A percentile compares a stretch with the other conserved stretches of the same genome.
These are phyloP conservation scores for Thinocorus orbignyianus DNA, from an alignment of 2,113 vertebrate species.

Conservation along the genomic window DNA sequence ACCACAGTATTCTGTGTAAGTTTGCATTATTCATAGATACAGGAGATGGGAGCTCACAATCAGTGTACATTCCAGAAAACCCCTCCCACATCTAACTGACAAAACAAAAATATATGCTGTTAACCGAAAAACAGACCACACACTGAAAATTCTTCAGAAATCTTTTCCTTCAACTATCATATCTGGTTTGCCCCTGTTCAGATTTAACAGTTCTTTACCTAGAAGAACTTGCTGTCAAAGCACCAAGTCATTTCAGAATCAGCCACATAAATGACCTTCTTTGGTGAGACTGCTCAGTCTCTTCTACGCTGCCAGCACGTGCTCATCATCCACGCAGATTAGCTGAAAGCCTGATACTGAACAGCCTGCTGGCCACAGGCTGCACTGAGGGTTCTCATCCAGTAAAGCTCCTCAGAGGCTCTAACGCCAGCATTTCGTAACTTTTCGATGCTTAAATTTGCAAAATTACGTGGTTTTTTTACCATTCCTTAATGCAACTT, in stretches of 20 bases:
- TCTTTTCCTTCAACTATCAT: background rate
- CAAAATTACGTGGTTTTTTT: background rate
- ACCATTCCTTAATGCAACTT: background rate
- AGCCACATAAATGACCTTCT: background rate
- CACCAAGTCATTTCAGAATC: background rate
- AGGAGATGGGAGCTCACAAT: background rate
- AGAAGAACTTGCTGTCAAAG: background rate
- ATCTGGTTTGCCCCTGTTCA: background rate
- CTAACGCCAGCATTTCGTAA: background rate
- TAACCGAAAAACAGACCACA: background rate
- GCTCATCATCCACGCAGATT: background rate
- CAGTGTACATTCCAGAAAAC: background rate
- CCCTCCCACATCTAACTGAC: rapidly evolving
- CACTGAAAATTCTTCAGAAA: background rate
- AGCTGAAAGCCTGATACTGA: background rate
- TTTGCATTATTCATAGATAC: background rate
- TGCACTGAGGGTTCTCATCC: background rate
- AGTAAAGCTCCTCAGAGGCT: background rate
- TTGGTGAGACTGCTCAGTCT: rapidly evolving
- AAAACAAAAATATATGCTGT: background rate
- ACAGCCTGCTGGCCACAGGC: no score
- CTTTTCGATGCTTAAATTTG: background rate
- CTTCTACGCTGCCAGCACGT: rapidly evolving
- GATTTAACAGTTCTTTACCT: background rate
- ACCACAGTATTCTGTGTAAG: background rate